Base-by-base conservation (phyloP, 2,888 invertebrate species). In the Epiblema foenella region DNA sequence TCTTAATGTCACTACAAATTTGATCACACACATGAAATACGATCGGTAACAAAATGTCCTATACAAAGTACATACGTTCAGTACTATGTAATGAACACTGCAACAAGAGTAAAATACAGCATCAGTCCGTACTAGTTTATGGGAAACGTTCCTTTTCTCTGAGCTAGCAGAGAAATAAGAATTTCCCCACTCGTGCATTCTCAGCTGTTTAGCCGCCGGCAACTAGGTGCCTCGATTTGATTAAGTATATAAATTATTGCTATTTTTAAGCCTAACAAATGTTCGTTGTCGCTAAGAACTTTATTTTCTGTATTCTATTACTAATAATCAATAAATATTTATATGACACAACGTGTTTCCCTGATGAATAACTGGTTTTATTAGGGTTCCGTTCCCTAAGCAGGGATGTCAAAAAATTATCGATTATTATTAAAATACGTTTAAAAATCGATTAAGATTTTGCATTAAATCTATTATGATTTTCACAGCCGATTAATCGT, bases 111-210 rank as follows among this genome's bases (percentile, higher is more conserved):
- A 46, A 17, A 18, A 69, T 62, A 39, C 65, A 62, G 67, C 65
- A 68, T 63, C 69, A 69, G 69, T 69, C 70, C 66, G 81, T 85
- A 85, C 82, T 74, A 77, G 74, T 68, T 76, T 77, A 75, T 81
- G 84, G 89, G 89, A 79, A 78, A 87, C 78, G 85, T 93, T 92
- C 91, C 84, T 88, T 90, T 85, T 87, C 92, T 93, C 93, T 93
- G 92, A 83, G 72, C 76, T 63, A 92, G 93, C 93, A 93, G 93
- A 93, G 93, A 88, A 78, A 92, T 87, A 85, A 82, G 93, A 92
- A 93, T 85, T 91, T 84, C 81, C 89, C 89, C 73, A 68, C 66
- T 51, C 67, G 66, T 69, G 54, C 76, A 74, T 62, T 62, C 17
- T 54, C 42, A 52, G 29, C 29, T 68, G 18, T 67, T 20, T 49